Evolutionary conservation across 2,113 vertebrate genomes (phyloP).

Genomic region (Chascanopsetta lugubris): DNA sequence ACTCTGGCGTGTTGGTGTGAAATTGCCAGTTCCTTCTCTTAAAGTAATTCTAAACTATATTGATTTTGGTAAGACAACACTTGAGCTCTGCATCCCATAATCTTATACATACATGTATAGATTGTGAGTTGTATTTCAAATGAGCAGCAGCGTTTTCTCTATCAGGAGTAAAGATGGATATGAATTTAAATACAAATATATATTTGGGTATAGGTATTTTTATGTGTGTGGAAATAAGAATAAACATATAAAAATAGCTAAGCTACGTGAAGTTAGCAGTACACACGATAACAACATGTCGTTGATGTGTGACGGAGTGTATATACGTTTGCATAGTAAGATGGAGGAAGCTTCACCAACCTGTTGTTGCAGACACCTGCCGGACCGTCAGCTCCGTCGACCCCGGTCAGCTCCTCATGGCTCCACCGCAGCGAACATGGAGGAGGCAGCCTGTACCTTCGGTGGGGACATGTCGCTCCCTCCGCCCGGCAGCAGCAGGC

Average conservation of each 20-base stretch:
- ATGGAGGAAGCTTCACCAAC: constrained; percentile 33
- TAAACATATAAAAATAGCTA: too few species aligned
- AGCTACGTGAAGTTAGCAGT: too few species aligned
- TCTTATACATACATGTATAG: too few species aligned
- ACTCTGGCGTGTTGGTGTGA: background rate
- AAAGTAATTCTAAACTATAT: constrained; percentile 57
- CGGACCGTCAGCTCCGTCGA: constrained; percentile 46
- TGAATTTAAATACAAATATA: too few species aligned
- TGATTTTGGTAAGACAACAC: constrained; percentile 61
- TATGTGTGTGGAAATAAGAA: too few species aligned
- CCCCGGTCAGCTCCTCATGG: constrained; percentile 61
- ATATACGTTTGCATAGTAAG: constrained; percentile 5
- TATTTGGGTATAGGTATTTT: too few species aligned
- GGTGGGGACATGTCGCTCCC: constrained; percentile 2
- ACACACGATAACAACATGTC: background rate
- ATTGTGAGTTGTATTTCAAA: too few species aligned
- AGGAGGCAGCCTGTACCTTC: constrained; percentile 40
- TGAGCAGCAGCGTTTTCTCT: too few species aligned
- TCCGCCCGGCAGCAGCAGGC: background rate
- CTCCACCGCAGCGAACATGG: constrained; percentile 39
- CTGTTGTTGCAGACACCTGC: constrained; percentile 60
- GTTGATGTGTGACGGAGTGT: background rate
- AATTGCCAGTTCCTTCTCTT: constrained; percentile 3
- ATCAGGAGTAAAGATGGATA: too few species aligned
- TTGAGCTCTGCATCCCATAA: constrained; percentile 22